Base-by-base conservation (phyloP, 1,140 invertebrate genomes). In the Trichomalopsis sarcophagae region DNA sequence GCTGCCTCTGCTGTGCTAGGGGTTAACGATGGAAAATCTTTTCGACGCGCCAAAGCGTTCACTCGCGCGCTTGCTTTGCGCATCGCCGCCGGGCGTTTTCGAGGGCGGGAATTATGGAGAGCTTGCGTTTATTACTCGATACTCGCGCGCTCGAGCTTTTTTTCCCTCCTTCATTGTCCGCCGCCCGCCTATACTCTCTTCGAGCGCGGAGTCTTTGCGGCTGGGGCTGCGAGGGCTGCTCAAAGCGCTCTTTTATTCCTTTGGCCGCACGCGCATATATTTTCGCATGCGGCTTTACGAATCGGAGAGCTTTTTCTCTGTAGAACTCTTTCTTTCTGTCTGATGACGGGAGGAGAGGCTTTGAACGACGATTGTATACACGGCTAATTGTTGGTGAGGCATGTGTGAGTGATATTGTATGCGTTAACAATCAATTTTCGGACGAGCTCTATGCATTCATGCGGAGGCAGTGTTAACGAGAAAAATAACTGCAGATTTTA, bases 1-100 rank as follows among this genome's bases (percentile, higher is more conserved):
- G 55, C 50, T 55, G 50, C 50, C 5, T 4, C 55, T 62, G 55
- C 55, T 62, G 21, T 62, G 55, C 33, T 0, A 36, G 21, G n/a
- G 55, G 55, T 62, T 62, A 62, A 62, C 55, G 55, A 62, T 62
- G 55, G 55, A 62, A 62, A 62, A 62, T 62, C 55, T 62, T 62
- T 21, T 62, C 55, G 55, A 62, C 55, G 55, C 55, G 55, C 21
- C 5, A 62, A 62, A 62, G 55, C 55, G 55, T 62, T 62, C 55
- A 62, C 55, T 62, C 21, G 55, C 55, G 50, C 50, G 44, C 13
- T 62, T 62, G 55, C 55, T 62, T 62, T 62, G 55, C 21, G 55
- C 55, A 62, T 62, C 55, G 55, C 55, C 55, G 3, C 17, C 55
- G 55, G 55, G 55, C 55, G 55, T 62, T 62, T 62, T 62, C 7